phyloP scores from a whole-genome alignment of 2,113 vertebrate species.

The Eidolon helvum region DNA sequence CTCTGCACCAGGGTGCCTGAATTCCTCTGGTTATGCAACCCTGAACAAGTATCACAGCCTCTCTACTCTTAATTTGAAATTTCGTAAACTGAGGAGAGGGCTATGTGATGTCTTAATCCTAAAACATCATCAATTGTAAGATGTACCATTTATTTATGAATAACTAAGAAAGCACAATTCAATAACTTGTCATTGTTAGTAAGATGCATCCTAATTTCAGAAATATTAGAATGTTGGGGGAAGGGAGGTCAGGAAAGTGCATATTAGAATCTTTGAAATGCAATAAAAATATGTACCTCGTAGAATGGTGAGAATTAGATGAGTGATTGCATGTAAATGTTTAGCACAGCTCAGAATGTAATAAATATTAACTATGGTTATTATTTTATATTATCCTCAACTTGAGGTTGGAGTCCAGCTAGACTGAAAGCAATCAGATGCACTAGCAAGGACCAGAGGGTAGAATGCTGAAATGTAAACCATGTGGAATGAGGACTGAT shows the following conservation, averaged over 20 bases:
- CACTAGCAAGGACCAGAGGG: not conserved
- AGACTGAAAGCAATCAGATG: not conserved
- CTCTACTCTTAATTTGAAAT: not conserved
- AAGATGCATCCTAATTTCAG: not conserved
- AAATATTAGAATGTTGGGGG: not conserved
- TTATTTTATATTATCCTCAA: not conserved
- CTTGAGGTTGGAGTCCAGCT: not conserved
- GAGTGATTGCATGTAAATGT: not conserved
- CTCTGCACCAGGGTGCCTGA: too few relatives aligned
- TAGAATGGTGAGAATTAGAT: not conserved
- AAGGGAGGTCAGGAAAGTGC: not conserved
- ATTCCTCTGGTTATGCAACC: not conserved
- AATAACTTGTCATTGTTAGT: not conserved
- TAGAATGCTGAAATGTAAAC: not conserved
- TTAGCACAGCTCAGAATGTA: not conserved
- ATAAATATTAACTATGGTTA: not conserved
- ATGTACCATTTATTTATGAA: not conserved
- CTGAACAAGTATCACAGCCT: not conserved
- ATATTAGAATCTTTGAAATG: not conserved
- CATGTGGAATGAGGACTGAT: not conserved
- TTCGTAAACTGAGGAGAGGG: not conserved
- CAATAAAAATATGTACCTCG: not conserved
- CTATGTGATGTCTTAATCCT: not conserved
- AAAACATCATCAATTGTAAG: not conserved
- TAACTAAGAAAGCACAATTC: not conserved